Evolutionary conservation across 2,888 invertebrate species (phyloP), one percentile per base, ranked within the genome.

Genomic region (Isoperla grammatica): DNA sequence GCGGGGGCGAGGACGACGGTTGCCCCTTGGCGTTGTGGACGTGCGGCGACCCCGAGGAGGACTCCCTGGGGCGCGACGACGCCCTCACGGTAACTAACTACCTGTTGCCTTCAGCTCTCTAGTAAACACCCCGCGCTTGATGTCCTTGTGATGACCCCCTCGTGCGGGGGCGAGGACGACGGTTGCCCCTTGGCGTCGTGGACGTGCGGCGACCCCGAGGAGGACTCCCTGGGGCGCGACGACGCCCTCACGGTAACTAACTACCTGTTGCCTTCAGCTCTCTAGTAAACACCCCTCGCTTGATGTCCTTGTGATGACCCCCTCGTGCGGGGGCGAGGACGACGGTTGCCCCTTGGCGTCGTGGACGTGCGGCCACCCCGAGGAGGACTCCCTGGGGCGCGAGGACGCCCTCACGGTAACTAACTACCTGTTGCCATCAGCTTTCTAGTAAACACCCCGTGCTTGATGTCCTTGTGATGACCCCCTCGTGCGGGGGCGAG

Each of bases 111-210:
- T n/a, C n/a, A n/a, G n/a, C n/a, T n/a, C n/a, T n/a, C n/a, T n/a
- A n/a, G n/a, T n/a, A n/a, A n/a, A n/a, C n/a, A n/a, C n/a, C n/a
- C n/a, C n/a, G n/a, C n/a, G n/a, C n/a, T n/a, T n/a, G n/a, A n/a
- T n/a, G n/a, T n/a, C 45, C 11, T 46, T n/a, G 23, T 42, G 56
- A 22, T 22, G 56, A 3, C 23, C 22, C 35, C 54, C 35, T 45
- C 46, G 45, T 35, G 45, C 13, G 11, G 19, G n/a, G 29, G 29
- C 5, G 56, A 45, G 12, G 56, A 23, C 13, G 22, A 2, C 22
- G 13, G 35, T 11, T 56, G 56, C 23, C 56, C 53, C 15, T 9
- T 53, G 39, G 37, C 53, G 35, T 15, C 17, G 39, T 17, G 15
- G 19, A 11, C 19, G 4, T 39, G 37, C 20, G 2, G 53, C 53